A percentile compares a stretch with the other conserved stretches of the same genome.
These are phyloP conservation scores for Drosophila chauvacae DNA, from an alignment of 1,140 invertebrate genomes.

Conservation along the genomic window DNA sequence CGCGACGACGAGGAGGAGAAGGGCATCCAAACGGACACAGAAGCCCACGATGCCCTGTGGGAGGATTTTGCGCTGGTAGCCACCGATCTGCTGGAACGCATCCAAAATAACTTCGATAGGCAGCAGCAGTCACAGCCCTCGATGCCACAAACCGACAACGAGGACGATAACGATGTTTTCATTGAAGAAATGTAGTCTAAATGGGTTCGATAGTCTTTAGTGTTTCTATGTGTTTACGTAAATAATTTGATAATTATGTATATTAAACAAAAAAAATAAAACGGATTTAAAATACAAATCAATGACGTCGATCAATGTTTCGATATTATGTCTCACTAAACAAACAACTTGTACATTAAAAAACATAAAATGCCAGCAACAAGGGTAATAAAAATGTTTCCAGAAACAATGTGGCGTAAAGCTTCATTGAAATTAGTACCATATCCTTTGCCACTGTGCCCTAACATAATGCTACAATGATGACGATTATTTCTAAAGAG, in stretches of 20 bases:
- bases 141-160: conserved; percentile 20
- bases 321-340: neutral
- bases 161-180: conserved; percentile 73
- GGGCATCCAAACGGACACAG: conserved; percentile 13
- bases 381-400: neutral
- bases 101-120: conserved; percentile 78
- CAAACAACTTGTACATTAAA: neutral
- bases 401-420: neutral
- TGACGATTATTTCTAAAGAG: neutral
- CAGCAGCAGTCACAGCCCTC: conserved; percentile 35
- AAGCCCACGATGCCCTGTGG: conserved; percentile 85
- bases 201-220: conserved; percentile 14
- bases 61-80: conserved; percentile 88
- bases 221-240: conserved; percentile 33
- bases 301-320: neutral
- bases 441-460: neutral
- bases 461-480: conserved; percentile 1
- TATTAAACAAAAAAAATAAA: conserved; percentile 21
- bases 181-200: conserved; percentile 74
- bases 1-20: neutral
- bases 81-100: conserved; percentile 87
- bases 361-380: neutral
- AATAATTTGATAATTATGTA: conserved; percentile 25
- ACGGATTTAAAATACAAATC: neutral
- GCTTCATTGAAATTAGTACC: neutral